A percentile compares a stretch with the other conserved stretches of the same genome.
Conservation (phyloP, 1,140 invertebrate species). For the Harlomillsia oculata region DNA sequence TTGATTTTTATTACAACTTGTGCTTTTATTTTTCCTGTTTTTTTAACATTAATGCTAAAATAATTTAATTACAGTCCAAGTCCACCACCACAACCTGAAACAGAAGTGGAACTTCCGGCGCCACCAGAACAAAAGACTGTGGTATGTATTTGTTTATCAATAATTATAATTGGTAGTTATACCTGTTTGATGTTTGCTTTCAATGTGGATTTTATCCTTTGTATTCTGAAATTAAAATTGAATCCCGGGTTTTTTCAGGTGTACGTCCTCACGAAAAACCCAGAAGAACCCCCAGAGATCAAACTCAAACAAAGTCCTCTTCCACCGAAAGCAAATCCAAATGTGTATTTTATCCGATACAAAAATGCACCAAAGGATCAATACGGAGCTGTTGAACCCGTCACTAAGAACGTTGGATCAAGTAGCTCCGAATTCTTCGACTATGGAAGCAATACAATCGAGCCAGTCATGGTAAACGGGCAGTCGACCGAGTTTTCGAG, state of each 20-base stretch:
- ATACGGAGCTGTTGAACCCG: background rate
- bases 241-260: background rate
- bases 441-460: constrained; percentile 4
- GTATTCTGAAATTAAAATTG: background rate
- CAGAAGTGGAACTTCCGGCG: background rate
- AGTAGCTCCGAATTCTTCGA: background rate
- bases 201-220: background rate
- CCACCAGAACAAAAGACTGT: constrained; percentile 7
- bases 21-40: no score
- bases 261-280: constrained; percentile 1
- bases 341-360: constrained; percentile 14
- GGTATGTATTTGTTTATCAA: background rate
- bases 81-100: background rate
- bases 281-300: constrained; percentile 1
- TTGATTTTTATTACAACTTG: no score
- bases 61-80: no score
- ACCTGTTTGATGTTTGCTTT: background rate
- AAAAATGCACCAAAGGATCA: constrained; percentile 5
- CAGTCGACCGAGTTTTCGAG: background rate
- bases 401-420: background rate
- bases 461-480: constrained; percentile 5
- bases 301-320: background rate
- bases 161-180: background rate
- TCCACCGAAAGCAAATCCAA: background rate
- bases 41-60: no score